Evolutionary conservation across 1,140 invertebrate genomes (phyloP), one percentile per base, ranked within the genome.

Genomic region (Neodiprion pinetum): DNA sequence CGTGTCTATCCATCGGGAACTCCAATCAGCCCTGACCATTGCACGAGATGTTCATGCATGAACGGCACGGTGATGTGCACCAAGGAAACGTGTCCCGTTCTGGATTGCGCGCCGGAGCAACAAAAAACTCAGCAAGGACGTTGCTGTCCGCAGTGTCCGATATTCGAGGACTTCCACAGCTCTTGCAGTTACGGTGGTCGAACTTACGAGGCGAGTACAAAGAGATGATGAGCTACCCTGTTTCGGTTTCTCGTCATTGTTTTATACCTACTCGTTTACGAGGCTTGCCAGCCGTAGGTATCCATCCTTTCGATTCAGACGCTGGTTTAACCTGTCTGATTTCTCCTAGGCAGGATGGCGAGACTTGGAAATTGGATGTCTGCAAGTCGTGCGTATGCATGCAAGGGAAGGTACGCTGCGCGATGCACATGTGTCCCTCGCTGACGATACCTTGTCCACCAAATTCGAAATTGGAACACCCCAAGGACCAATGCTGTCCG

Each of bases 341-440:
- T 87, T 86, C 80, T 82, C 84, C 85, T 86, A 87, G 91, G 81
- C 89, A 96, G 95, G 93, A 96, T 89, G 96, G 96, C 80, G 93
- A 96, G 82, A 91, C 91, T 48, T 98, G 96, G 96, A 91, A 93
- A 80, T 89, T 96, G 81, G 95, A 97, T 84, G 91, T 93, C 11
- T 98, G 97, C 85, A 95, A 95, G 77, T 94, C 93, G 14, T 98
- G 96, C 84, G 87, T 85, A 76, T 98, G 97, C 86, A 91, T 92
- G 68, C 90, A 92, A 28, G 96, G 96, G 48, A 92, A 93, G 82
- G 92, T 95, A 4, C 91, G 93, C 1, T 98, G 96, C 87, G 93
- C 93, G 7, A 93, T 93, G 87, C 92, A 94, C 78, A 90, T 92
- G 77, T 98, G 97, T 84, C 91, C 90, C 1, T 86, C 89, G 28